Evolutionary conservation across 2,888 invertebrate genomes (phyloP), one percentile per base, ranked within the genome.

Genomic region (Limnephilus rhombicus): DNA sequence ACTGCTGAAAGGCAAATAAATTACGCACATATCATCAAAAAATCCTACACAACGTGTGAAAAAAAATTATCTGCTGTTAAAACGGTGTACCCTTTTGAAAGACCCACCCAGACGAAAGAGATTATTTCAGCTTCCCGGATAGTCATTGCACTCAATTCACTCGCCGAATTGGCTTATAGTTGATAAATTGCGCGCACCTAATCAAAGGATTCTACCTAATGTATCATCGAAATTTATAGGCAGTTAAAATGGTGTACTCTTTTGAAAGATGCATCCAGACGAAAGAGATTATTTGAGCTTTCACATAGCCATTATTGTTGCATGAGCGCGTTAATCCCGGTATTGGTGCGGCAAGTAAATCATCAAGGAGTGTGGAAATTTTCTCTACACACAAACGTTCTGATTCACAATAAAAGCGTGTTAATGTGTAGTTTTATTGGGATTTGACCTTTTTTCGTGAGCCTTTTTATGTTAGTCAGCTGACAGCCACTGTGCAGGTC

Each of bases 291-390:
- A 29, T 89, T 89, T 89, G 41, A 89, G 80, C 80, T 34, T 80
- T 80, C 80, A 88, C 24, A 88, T 80, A 88, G 37, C 80, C 88
- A 80, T 68, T 89, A 89, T 89, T 89, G 80, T 89, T 89, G 88
- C 88, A 89, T n/a, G 88, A 89, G 88, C 88, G 88, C 88, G 88
- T 89, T 89, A 89, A 89, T 89, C 88, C 88, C 80, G 41, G 37
- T 53, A n/a, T n/a, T 13, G 34, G 29, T 29, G 37, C 37, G 3
- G 88, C 88, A 89, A 89, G 12, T 86, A 15, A 49, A 49, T 53
- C 11, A 24, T 37, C 1, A n/a, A 41, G 15, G 80, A 89, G 24
- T 18, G 12, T 24, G 31, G 45, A 89, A 80, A 37, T 80, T n/a
- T 24, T 5, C 4, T 11, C 34, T 24, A 24, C 15, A n/a, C 37